Conservation (phyloP, 2,888 invertebrate species). For the Caenorhabditis sp. region DNA sequence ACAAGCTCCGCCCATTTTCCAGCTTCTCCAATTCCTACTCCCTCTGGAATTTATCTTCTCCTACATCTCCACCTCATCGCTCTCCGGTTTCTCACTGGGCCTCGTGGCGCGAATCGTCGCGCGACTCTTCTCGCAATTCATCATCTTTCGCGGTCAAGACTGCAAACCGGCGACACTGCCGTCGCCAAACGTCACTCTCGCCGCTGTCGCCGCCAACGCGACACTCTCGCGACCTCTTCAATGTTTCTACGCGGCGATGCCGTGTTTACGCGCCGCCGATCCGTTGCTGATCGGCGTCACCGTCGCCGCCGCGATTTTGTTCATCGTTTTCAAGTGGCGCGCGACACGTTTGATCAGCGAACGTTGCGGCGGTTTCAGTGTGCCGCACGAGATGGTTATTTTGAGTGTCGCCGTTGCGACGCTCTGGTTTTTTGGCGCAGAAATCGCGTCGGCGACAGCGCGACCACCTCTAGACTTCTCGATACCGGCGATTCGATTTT, state of each 20-base stretch:
- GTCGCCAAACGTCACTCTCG: slow-evolving; percentile 16
- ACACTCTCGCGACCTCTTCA: slow-evolving; percentile 28
- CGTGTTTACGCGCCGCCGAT: slow-evolving; percentile 32
- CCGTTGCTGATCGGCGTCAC: slow-evolving; percentile 26
- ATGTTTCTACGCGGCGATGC: slow-evolving; percentile 41
- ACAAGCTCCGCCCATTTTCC: slow-evolving; percentile 1
- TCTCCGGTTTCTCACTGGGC: slow-evolving; percentile 45
- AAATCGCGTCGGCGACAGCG: no score
- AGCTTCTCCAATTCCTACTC: slow-evolving; percentile 42
- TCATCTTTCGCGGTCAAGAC: slow-evolving; percentile 39
- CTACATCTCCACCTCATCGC: slow-evolving; percentile 36
- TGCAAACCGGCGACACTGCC: slow-evolving; percentile 21
- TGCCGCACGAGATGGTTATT: slow-evolving; percentile 37
- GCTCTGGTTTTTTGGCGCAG: slow-evolving; percentile 13
- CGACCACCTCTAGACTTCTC: neutral
- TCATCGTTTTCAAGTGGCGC: slow-evolving; percentile 34
- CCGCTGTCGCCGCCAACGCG: slow-evolving; percentile 7
- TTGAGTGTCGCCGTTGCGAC: slow-evolving; percentile 21
- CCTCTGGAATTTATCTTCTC: slow-evolving; percentile 48
- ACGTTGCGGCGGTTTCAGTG: slow-evolving; percentile 26
- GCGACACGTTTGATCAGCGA: slow-evolving; percentile 18
- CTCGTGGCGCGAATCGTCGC: slow-evolving; percentile 41
- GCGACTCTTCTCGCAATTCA: slow-evolving; percentile 33
- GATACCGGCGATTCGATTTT: neutral
- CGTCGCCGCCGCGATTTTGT: slow-evolving; percentile 20